A percentile compares a stretch with the other conserved stretches of the same genome.
These are phyloP conservation scores for Cheumatopsyche charites DNA, from an alignment of 1,140 invertebrate species.

Conservation along the genomic window DNA sequence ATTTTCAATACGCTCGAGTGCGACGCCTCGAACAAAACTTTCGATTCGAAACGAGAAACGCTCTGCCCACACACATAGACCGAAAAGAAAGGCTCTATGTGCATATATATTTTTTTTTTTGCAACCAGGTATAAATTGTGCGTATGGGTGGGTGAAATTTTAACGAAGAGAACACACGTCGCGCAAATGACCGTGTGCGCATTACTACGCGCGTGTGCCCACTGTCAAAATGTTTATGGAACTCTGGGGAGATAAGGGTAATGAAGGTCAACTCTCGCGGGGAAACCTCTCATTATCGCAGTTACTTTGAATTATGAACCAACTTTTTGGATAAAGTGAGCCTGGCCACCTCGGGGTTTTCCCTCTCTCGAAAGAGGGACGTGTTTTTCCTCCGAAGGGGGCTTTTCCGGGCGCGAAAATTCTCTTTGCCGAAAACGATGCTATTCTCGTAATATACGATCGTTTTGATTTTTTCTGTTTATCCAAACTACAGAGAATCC, in stretches of 20 bases:
- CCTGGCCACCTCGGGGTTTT: background rate
- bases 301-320: conserved; percentile 48
- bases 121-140: conserved; percentile 42
- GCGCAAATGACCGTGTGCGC: conserved; percentile 39
- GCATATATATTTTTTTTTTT: no score
- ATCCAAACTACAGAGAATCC: background rate
- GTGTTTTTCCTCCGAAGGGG: background rate
- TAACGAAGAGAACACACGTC: conserved; percentile 42
- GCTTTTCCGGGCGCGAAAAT: conserved; percentile 11
- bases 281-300: conserved; percentile 48
- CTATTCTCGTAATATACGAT: background rate
- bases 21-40: no score
- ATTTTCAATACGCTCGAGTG: conserved; percentile 4
- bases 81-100: no score
- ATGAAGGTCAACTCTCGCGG: conserved; percentile 48
- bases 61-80: background rate
- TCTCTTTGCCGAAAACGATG: background rate
- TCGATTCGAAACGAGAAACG: background rate
- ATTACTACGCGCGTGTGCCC: conserved; percentile 9
- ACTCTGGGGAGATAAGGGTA: conserved; percentile 49
- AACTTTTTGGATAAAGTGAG: conserved; percentile 45
- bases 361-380: conserved; percentile 23
- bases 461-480: background rate
- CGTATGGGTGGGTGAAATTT: conserved; percentile 37
- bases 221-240: conserved; percentile 49